Conservation (phyloP, 2,113 vertebrate species). For the Sinocyclocheilus anshuiensis region DNA sequence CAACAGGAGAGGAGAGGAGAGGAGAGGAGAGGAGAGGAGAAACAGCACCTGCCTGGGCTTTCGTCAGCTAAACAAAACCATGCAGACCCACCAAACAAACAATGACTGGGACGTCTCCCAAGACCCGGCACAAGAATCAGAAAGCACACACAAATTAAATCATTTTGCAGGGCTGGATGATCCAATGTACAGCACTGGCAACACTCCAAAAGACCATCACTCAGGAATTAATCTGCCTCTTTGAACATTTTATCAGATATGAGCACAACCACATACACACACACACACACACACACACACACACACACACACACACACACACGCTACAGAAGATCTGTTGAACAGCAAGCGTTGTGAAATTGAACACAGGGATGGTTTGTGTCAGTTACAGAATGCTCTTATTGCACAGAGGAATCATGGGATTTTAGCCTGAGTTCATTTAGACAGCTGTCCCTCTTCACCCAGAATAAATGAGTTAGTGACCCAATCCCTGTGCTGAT, state of each 20-base stretch:
- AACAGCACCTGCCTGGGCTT: conserved; percentile 30
- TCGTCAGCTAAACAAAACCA: conserved; percentile 46
- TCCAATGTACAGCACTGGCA: not conserved
- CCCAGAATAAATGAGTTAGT: conserved; percentile 17
- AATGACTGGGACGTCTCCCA: conserved; percentile 59
- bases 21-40: not conserved
- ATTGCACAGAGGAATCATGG: conserved; percentile 28
- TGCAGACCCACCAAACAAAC: conserved; percentile 57
- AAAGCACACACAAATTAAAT: conserved; percentile 38
- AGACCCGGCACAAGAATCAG: not conserved
- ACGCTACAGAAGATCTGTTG: conserved; percentile 11
- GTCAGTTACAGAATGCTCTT: not conserved
- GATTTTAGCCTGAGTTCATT: conserved; percentile 11
- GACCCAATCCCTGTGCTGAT: not conserved
- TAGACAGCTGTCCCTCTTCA: conserved; percentile 5
- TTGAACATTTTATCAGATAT: conserved; percentile 2
- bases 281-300: not conserved
- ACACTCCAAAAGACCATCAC: not conserved
- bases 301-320: not conserved
- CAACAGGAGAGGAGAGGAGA: not conserved
- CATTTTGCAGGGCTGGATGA: not conserved
- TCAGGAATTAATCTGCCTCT: not conserved
- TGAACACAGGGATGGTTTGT: conserved; percentile 31
- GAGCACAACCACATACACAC: not conserved
- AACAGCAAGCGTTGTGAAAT: conserved; percentile 13